Evolutionary conservation across 2,797 vertebrate genomes (phyloP), one percentile per base, ranked within the genome.

Genomic region (Eulemur mongoz): DNA sequence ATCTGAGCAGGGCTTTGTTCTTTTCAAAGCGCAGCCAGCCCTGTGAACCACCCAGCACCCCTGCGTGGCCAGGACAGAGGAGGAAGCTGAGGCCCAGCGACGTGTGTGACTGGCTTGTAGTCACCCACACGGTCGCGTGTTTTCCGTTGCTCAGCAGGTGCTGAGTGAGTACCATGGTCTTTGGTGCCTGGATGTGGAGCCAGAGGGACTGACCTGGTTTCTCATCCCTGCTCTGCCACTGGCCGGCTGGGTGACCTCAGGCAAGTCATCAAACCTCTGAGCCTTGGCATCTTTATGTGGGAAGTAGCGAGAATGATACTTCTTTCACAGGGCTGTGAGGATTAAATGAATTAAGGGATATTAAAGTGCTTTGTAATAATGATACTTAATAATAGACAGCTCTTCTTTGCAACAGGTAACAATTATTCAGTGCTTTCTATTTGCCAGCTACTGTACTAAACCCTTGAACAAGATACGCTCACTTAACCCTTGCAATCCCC

Each of bases 1-100:
- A 80, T 83, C 79, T 20, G 38, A 57, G 61, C 54, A n/a, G 63
- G 70, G 59, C 65, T 94, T 69, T n/a, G n/a, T 57, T 94, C 72
- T 35, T 30, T 63, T 45, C 81, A 82, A 83, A 97, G 72, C n/a
- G 2, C 30, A 0, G 14, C 35, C 35, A 5, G 65, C 52, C 48
- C 14, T 27, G n/a, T 61, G 72, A 59, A 43, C 72, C 10, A 20
- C 48, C 54, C 50, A 35, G 73, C 13, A 32, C 0, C 65, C 92
- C 52, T 40, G 30, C 13, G 54, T 38, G 76, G 70, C 32, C 54
- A 12, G 86, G 72, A 14, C 27, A 54, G 76, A 86, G 48, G 79
- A 81, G 50, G 70, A 78, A 10, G n/a, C 70, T 0, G 48, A 38
- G 57, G 54, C 40, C 67, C 20, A 4, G 73, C 25, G 82, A 5